Evolutionary conservation across 2,797 vertebrate species (phyloP).

Genomic region (Helostoma temminkii): DNA sequence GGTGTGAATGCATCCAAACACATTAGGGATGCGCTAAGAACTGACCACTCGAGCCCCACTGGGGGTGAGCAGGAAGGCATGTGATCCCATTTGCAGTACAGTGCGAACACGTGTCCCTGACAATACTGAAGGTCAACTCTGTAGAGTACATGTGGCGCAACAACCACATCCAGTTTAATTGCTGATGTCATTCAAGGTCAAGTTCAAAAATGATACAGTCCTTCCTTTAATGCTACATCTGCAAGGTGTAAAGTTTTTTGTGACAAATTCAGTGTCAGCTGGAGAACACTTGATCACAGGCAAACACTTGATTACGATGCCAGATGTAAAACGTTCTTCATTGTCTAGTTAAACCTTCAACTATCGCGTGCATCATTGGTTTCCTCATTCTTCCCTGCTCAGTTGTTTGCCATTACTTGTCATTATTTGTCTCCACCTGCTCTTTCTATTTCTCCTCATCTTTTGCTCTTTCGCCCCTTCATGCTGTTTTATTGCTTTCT

Average conservation of each 20-base stretch:
- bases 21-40: slow-evolving; percentile 35
- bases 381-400: no score
- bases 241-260: no score
- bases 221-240: slow-evolving; percentile 4
- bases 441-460: no score
- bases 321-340: no score
- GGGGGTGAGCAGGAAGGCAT: slow-evolving; percentile 29
- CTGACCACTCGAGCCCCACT: slow-evolving; percentile 21
- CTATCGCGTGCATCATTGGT: no score
- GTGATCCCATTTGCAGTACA: slow-evolving; percentile 34
- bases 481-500: slow-evolving; percentile 23
- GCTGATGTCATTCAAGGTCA: slow-evolving; percentile 14
- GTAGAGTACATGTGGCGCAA: slow-evolving; percentile 13
- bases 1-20: slow-evolving; percentile 56
- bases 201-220: no score
- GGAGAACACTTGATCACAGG: no score
- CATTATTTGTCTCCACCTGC: no score
- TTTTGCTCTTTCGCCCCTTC: no score
- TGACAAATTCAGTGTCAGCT: background rate
- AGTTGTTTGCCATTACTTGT: no score
- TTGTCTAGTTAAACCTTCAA: no score
- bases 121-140: slow-evolving; percentile 51
- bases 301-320: no score
- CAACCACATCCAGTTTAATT: slow-evolving; percentile 40
- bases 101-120: slow-evolving; percentile 46